Evolutionary conservation across 2,797 vertebrate species (phyloP).

Genomic region (Typhlichthys subterraneus): DNA sequence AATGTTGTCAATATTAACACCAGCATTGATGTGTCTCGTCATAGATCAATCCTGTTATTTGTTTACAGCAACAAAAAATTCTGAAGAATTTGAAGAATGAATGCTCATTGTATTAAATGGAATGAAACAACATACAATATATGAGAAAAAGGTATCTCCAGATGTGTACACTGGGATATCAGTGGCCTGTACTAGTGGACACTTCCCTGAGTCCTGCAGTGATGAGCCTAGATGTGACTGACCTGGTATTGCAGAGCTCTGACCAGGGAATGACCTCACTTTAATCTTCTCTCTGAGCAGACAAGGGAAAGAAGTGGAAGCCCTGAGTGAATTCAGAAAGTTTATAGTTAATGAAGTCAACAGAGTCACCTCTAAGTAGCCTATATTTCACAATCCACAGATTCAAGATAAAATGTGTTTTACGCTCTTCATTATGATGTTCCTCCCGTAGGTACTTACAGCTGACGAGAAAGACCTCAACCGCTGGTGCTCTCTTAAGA

Average conservation of each 20-base stretch:
- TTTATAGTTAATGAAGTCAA: neutral
- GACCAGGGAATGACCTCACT: conserved; percentile 77
- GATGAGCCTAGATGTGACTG: conserved; percentile 75
- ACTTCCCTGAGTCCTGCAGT: conserved; percentile 56
- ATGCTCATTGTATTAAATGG: too few relatives aligned
- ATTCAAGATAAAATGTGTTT: neutral
- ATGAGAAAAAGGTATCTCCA: too few relatives aligned
- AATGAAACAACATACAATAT: too few relatives aligned
- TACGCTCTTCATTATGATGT: neutral
- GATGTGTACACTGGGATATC: too few relatives aligned
- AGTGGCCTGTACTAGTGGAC: too few relatives aligned
- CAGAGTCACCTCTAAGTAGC: neutral
- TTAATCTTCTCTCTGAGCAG: conserved; percentile 86
- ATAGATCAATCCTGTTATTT: too few relatives aligned
- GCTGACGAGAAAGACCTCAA: conserved; percentile 89
- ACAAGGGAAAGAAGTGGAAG: conserved; percentile 8
- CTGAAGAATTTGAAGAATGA: too few relatives aligned
- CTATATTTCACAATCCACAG: neutral
- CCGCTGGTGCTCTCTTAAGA: conserved; percentile 88
- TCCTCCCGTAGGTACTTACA: conserved; percentile 74
- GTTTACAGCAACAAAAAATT: too few relatives aligned
- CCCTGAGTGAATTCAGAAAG: neutral
- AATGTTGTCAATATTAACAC: too few relatives aligned
- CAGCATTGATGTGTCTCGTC: too few relatives aligned
- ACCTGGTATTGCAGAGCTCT: conserved; percentile 82